These are phyloP conservation scores for Cotesia chilonis DNA, from an alignment of 1,140 invertebrate genomes.

Conservation along the genomic window DNA sequence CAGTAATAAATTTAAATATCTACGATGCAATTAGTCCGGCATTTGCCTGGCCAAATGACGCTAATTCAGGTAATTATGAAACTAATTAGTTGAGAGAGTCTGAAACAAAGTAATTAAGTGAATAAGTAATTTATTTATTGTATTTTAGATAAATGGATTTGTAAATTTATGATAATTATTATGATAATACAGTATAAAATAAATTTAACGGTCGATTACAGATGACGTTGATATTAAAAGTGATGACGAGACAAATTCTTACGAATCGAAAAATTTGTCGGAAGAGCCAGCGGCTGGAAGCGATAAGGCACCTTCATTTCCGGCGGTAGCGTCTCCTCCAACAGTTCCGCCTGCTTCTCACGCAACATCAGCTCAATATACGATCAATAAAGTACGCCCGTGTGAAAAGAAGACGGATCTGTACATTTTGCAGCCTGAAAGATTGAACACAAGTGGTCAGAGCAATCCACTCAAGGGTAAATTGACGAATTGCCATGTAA, in stretches of 20 bases:
- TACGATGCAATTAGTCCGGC: conserved; percentile 57
- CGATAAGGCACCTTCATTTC: conserved; percentile 46
- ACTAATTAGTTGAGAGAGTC: neutral
- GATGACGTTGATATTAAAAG: conserved; percentile 48
- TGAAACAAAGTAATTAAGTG: no score
- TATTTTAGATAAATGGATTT: neutral
- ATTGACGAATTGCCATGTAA: conserved; percentile 87
- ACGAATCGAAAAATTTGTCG: conserved; percentile 52
- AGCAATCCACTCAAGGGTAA: conserved; percentile 86
- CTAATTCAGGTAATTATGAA: conserved; percentile 25
- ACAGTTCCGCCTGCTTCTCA: conserved; percentile 57
- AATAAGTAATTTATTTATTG: neutral
- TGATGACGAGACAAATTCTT: conserved; percentile 45
- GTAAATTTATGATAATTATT: neutral
- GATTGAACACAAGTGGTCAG: conserved; percentile 79
- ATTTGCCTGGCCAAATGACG: conserved; percentile 52
- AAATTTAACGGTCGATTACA: conserved; percentile 31
- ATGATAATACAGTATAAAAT: neutral
- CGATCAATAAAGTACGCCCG: conserved; percentile 68
- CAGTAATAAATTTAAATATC: conserved; percentile 55
- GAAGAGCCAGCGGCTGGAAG: conserved; percentile 49
- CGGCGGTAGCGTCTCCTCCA: conserved; percentile 47
- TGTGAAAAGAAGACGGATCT: conserved; percentile 89
- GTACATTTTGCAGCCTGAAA: conserved; percentile 83
- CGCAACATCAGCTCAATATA: conserved; percentile 54